These are phyloP conservation scores for Drosophila cracens DNA, from an alignment of 2,888 invertebrate genomes.

Conservation along the genomic window DNA sequence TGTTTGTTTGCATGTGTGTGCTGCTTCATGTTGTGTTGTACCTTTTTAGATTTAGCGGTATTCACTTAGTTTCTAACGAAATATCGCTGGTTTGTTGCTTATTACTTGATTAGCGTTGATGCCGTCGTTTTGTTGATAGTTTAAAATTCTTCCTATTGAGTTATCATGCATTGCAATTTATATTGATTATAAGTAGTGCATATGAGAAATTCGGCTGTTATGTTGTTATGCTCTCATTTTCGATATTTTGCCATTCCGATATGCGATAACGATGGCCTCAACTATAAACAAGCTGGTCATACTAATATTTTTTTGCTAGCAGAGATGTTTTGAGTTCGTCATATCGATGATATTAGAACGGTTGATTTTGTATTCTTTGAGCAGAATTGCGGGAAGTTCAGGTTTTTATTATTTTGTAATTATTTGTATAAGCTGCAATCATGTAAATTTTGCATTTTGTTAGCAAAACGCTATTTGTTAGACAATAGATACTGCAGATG, in stretches of 20 bases:
- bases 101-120: conserved; percentile 31
- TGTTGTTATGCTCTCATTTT: conserved; percentile 44
- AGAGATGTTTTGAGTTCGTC: not conserved
- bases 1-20: conserved; percentile 32
- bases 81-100: conserved; percentile 12
- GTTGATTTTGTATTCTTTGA: not conserved
- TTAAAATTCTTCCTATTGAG: conserved; percentile 42
- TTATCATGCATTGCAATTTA: conserved; percentile 66
- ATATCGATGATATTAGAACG: conserved; percentile 15
- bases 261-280: conserved; percentile 12
- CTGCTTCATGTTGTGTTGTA: conserved; percentile 59
- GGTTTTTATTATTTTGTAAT: not conserved
- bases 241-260: conserved; percentile 43
- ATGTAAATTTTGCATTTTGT: not conserved
- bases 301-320: not conserved
- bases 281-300: conserved; percentile 6
- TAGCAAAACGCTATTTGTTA: too few relatives aligned
- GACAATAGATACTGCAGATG: not conserved
- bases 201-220: conserved; percentile 44
- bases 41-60: conserved; percentile 60
- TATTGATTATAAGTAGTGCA: conserved; percentile 62
- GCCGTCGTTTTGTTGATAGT: conserved; percentile 20
- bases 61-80: conserved; percentile 36
- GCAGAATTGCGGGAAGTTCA: not conserved
- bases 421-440: not conserved